Evolutionary conservation across 2,113 vertebrate species (phyloP).

Genomic region (Empidonax alnorum): DNA sequence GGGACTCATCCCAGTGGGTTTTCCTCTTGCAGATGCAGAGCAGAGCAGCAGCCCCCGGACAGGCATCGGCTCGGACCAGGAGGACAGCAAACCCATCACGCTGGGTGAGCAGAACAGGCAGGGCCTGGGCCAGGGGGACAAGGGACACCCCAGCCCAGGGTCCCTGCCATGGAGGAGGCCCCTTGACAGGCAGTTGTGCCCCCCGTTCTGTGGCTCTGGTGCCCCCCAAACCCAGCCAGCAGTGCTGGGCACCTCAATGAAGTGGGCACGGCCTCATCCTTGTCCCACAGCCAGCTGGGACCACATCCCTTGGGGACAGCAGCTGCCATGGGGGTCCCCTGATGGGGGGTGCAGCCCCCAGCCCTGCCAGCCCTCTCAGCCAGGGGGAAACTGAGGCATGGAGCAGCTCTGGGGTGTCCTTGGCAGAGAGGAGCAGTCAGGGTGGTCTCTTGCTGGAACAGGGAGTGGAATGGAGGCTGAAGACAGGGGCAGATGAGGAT

Average conservation of each 20-base stretch:
- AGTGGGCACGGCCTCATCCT: background rate
- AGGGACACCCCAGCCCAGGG: background rate
- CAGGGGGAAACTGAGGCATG: background rate
- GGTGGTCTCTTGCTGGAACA: background rate
- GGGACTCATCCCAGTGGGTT: background rate
- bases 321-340: background rate
- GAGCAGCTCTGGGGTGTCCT: background rate
- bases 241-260: background rate
- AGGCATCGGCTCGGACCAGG: slow-evolving; percentile 89
- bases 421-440: background rate
- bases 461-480: background rate
- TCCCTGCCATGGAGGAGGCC: background rate
- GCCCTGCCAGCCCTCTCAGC: background rate
- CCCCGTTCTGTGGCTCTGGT: background rate
- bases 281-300: rapidly evolving
- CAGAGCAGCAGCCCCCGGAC: slow-evolving; percentile 89
- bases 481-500: background rate
- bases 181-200: rapidly evolving
- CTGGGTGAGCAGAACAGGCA: slow-evolving; percentile 79
- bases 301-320: background rate
- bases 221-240: background rate
- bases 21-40: slow-evolving; percentile 83
- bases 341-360: background rate
- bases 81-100: slow-evolving; percentile 91
- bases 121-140: background rate